A percentile compares a stretch with the other conserved stretches of the same genome.
Evolutionary conservation across 1,140 invertebrate species (phyloP).

Genomic region (Trichoplusia ni): DNA sequence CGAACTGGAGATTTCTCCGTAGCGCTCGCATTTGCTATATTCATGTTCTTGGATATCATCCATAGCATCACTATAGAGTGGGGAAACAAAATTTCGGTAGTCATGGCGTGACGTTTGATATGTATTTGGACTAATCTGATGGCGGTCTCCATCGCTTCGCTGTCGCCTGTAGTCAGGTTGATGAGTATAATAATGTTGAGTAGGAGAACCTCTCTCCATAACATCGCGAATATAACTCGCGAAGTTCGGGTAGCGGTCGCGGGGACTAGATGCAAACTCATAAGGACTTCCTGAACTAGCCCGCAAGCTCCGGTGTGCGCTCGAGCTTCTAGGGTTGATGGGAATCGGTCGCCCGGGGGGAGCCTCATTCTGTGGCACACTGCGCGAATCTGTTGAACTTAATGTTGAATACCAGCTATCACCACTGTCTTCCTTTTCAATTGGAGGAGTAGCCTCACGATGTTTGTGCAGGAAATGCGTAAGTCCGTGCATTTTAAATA

Average conservation of each 20-base stretch:
- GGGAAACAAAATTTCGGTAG: conserved; percentile 65
- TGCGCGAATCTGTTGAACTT: conserved; percentile 53
- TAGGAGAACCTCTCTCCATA: conserved; percentile 49
- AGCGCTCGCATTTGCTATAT: conserved; percentile 76
- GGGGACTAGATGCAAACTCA: conserved; percentile 65
- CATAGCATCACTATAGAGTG: conserved; percentile 73
- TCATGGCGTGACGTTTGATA: conserved; percentile 59
- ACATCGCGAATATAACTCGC: conserved; percentile 66
- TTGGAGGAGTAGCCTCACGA: conserved; percentile 57
- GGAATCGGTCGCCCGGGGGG: conserved; percentile 48
- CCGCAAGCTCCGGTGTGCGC: conserved; percentile 53
- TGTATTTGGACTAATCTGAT: conserved; percentile 55
- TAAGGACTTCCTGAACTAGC: conserved; percentile 54
- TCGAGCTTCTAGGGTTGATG: conserved; percentile 56
- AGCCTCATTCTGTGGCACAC: conserved; percentile 39
- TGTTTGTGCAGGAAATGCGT: conserved; percentile 67
- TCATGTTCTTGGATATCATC: conserved; percentile 79
- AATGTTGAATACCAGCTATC: conserved; percentile 62
- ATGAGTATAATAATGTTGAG: conserved; percentile 45
- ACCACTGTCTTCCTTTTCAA: conserved; percentile 56
- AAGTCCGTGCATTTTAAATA: conserved; percentile 64
- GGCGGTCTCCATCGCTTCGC: conserved; percentile 56
- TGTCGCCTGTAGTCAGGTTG: conserved; percentile 51
- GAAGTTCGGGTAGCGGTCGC: conserved; percentile 68
- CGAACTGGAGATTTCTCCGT: conserved; percentile 77